Evolutionary conservation across 2,888 invertebrate genomes (phyloP).

Genomic region (Unio delphinus): DNA sequence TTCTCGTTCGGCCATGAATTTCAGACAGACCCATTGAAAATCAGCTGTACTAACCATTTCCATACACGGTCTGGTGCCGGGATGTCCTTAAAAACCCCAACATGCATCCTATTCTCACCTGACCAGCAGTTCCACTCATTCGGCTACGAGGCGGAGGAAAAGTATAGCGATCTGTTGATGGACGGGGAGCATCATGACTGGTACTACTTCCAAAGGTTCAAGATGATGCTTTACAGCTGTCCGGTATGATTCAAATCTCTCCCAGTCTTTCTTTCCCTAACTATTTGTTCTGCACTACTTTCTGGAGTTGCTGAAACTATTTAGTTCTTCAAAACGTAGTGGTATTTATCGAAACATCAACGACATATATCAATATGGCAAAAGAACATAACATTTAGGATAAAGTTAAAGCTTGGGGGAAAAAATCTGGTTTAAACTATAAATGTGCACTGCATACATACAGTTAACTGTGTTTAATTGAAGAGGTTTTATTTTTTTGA

Average conservation of each 20-base stretch:
- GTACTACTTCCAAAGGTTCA: constrained; percentile 6
- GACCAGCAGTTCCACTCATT: constrained; percentile 2
- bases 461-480: no score
- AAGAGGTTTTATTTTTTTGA: no score
- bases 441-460: no score
- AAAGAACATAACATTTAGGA: no score
- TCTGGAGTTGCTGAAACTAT: no score
- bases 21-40: neutral
- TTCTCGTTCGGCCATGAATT: neutral
- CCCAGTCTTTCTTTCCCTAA: no score
- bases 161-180: neutral
- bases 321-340: no score
- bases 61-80: neutral
- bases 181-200: constrained; percentile 1
- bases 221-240: constrained; percentile 6
- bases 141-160: constrained; percentile 5
- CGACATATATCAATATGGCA: no score
- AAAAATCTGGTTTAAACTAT: no score
- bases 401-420: no score
- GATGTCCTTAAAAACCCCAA: constrained; percentile 4
- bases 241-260: neutral
- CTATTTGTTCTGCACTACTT: no score
- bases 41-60: neutral
- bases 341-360: no score
- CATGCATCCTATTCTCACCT: constrained; percentile 2